Evolutionary conservation across 2,888 invertebrate species (phyloP).

Genomic region (Nymphalis polychloros): DNA sequence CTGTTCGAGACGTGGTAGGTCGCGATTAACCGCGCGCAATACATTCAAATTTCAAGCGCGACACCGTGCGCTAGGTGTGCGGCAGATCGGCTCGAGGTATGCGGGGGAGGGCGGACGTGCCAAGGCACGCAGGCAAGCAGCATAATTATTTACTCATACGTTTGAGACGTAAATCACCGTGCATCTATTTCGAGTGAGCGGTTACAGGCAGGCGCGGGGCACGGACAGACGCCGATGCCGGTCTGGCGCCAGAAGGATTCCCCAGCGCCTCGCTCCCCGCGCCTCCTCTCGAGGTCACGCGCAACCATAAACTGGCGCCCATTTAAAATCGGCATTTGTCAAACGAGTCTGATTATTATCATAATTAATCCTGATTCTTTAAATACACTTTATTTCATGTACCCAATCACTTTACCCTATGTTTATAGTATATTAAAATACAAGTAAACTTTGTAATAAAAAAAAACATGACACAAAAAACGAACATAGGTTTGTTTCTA

Average conservation of each 20-base stretch:
- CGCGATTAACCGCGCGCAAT: constrained; percentile 38
- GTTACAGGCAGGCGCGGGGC: constrained; percentile 63
- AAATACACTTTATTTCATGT: neutral
- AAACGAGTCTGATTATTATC: constrained; percentile 20
- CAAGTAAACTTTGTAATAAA: too few species aligned
- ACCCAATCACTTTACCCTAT: too few species aligned
- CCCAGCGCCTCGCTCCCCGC: constrained; percentile 73
- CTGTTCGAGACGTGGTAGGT: constrained; percentile 41
- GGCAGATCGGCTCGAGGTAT: constrained; percentile 44
- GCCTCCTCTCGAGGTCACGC: constrained; percentile 55
- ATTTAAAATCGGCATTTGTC: constrained; percentile 25
- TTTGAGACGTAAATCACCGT: constrained; percentile 80
- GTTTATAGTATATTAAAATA: too few species aligned
- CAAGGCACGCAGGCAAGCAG: constrained; percentile 77
- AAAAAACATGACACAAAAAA: too few species aligned
- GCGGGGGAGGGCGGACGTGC: constrained; percentile 73
- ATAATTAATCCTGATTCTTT: neutral
- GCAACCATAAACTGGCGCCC: constrained; percentile 41
- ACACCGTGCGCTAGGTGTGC: constrained; percentile 35
- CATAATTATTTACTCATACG: constrained; percentile 80
- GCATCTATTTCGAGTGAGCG: constrained; percentile 76
- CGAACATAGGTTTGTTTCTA: too few species aligned
- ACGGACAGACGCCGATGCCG: constrained; percentile 77
- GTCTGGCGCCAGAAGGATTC: constrained; percentile 83
- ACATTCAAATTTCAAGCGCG: constrained; percentile 33